Base-by-base conservation (phyloP, 2,113 vertebrate genomes). In the Leucoraja erinaceus region DNA sequence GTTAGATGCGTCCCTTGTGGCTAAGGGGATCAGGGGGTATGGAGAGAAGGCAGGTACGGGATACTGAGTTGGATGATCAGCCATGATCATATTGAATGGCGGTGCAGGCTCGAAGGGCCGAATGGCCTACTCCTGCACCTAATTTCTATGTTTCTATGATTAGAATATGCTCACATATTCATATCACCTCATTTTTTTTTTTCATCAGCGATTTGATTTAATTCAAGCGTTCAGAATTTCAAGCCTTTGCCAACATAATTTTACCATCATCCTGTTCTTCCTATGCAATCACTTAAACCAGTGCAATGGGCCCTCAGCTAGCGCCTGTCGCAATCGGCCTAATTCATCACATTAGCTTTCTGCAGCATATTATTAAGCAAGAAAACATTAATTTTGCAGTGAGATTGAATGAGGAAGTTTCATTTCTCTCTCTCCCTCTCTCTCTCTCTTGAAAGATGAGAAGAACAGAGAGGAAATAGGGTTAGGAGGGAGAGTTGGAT, bases 281-380 rank as follows among this genome's bases (percentile, higher is more conserved):
- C 38, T 1, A 63, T 7, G 59, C 59, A 31, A 63, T 88, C 83
- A 88, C 31, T 66, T 88, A 66, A 86, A 66, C 56, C 16, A 16
- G 59, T 1, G 4, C 59, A 63, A 61, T 88, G 31, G n/a, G 61
- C 63, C 5, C 83, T n/a, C 83, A 88, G 83, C 83, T 88, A 56
- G 59, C 28, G 59, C 7, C 28, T 16, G 83, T 18, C 63, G 83
- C 18, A 88, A 31, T 31, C 12, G 25, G 83, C 83, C 61, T n/a
- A 88, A 88, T 88, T 88, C 63, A 88, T 88, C 83, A 88, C 28
- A 88, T 88, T 63, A 88, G 83, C n/a, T 63, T 88, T 31, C 59
- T 66, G 83, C 59, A 66, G 83, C 25, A 63, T 66, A 31, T 31
- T 88, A 88, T 88, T 63, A 88, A 88, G 12, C 11, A 61, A 63